A percentile compares a stretch with the other conserved stretches of the same genome.
phyloP scores from a whole-genome alignment of 2,888 invertebrate genomes.

The Oscheius myriophilus region DNA sequence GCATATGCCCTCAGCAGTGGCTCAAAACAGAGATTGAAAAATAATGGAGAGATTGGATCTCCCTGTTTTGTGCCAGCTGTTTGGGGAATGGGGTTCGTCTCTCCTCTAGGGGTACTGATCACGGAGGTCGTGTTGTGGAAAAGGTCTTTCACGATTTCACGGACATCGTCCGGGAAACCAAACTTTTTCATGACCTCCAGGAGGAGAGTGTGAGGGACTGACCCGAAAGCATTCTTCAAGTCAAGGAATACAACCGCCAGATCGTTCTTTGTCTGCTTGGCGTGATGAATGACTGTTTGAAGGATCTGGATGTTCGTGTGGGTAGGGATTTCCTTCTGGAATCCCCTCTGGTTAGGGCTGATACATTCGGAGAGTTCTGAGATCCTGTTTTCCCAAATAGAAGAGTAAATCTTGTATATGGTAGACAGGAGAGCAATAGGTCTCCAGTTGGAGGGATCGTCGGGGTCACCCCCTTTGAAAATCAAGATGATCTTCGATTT shows the following conservation, averaged over 20 bases:
- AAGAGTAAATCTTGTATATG: not conserved
- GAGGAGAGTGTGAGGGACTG: not conserved
- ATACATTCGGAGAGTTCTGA: too few species aligned
- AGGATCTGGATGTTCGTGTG: not conserved
- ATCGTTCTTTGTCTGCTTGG: not conserved
- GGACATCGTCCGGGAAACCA: not conserved
- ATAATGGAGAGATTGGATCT: conserved; percentile 67
- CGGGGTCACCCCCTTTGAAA: not conserved
- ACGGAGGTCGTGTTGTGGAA: not conserved
- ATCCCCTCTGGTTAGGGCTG: not conserved
- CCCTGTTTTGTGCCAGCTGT: conserved; percentile 69
- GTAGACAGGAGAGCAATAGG: not conserved
- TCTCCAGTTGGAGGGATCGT: not conserved
- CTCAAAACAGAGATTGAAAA: conserved; percentile 70
- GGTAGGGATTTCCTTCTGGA: not conserved
- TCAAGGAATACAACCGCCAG: not conserved
- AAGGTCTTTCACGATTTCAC: not conserved
- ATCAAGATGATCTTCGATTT: not conserved
- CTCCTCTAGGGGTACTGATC: conserved; percentile 30
- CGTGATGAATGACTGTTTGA: not conserved
- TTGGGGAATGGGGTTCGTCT: conserved; percentile 34
- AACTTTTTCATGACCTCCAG: not conserved
- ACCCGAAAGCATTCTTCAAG: conserved; percentile 1
- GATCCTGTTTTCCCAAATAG: too few species aligned
- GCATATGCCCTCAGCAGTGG: conserved; percentile 53